phyloP scores from a whole-genome alignment of 2,113 vertebrate species.

The Ailuropoda melanoleuca region DNA sequence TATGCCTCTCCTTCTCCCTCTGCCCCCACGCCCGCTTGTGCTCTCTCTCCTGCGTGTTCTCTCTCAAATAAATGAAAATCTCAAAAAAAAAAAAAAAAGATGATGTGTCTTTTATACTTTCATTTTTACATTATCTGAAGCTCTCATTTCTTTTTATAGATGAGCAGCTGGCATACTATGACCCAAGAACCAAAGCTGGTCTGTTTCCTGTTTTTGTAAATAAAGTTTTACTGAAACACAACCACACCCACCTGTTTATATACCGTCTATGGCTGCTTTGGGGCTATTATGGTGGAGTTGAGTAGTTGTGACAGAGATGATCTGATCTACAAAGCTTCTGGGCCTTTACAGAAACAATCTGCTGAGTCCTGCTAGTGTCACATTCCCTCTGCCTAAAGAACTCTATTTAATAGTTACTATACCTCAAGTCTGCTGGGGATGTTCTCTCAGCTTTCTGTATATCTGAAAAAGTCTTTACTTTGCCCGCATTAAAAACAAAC shows the following conservation, averaged over 20 bases:
- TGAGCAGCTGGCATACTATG: not conserved
- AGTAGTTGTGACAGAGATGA: not conserved
- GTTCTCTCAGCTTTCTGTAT: not conserved
- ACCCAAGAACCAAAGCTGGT: not conserved
- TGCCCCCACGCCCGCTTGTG: not conserved
- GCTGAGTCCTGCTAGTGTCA: not conserved
- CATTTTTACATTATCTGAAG: not conserved
- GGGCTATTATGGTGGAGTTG: not conserved
- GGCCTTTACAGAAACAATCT: not conserved
- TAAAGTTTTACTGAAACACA: conserved; percentile 19
- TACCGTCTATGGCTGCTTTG: not conserved
- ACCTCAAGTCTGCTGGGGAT: not conserved
- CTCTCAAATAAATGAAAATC: not conserved
- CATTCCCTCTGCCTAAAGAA: not conserved
- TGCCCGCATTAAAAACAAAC: not conserved
- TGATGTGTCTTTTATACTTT: not conserved
- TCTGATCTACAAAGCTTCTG: not conserved
- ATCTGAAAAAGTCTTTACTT: not conserved
- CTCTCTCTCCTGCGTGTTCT: not conserved
- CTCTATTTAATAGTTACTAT: not conserved
- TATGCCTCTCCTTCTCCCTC: not conserved
- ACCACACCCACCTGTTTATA: not conserved
- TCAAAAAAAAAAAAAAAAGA: not conserved
- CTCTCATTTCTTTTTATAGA: not conserved
- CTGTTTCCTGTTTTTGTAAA: conserved; percentile 37